A percentile compares a stretch with the other conserved stretches of the same genome.
phyloP scores from a whole-genome alignment of 2,113 vertebrate species.

The Ailuropoda melanoleuca region DNA sequence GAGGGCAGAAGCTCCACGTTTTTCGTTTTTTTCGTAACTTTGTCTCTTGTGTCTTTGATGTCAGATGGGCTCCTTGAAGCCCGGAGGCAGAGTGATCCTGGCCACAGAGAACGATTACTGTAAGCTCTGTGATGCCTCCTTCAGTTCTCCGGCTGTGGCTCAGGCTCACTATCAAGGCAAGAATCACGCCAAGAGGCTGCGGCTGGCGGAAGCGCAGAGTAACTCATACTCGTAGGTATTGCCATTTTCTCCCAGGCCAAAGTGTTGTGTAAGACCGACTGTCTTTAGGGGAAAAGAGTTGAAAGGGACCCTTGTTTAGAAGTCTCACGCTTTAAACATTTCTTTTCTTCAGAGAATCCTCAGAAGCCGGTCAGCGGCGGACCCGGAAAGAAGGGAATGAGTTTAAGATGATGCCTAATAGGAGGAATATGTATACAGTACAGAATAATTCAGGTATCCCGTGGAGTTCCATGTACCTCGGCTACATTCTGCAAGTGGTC shows the following conservation, averaged over 20 bases:
- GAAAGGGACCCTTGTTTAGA: slow-evolving; percentile 41
- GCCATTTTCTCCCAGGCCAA: slow-evolving; percentile 72
- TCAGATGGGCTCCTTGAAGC: slow-evolving; percentile 90
- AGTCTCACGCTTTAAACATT: slow-evolving; percentile 45
- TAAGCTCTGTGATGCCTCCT: slow-evolving; percentile 98
- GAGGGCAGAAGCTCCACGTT: background rate
- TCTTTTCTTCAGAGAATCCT: slow-evolving; percentile 87
- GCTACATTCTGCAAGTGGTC: background rate
- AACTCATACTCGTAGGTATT: slow-evolving; percentile 92
- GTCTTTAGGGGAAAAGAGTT: background rate
- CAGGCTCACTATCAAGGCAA: slow-evolving; percentile 99
- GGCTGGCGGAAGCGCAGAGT: slow-evolving; percentile 94
- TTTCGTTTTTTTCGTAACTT: background rate
- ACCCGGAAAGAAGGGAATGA: slow-evolving; percentile 93
- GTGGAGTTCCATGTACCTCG: background rate
- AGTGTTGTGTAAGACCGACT: slow-evolving; percentile 27
- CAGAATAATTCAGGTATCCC: slow-evolving; percentile 91
- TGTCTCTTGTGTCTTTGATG: slow-evolving; percentile 69
- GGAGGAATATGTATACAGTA: slow-evolving; percentile 89
- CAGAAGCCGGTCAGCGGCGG: slow-evolving; percentile 86
- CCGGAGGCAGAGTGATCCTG: slow-evolving; percentile 94
- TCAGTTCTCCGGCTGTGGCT: slow-evolving; percentile 96
- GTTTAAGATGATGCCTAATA: slow-evolving; percentile 93
- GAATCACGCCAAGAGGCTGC: slow-evolving; percentile 96
- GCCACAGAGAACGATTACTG: slow-evolving; percentile 99